A percentile compares a stretch with the other conserved stretches of the same genome.
Conservation (phyloP, 2,888 invertebrate genomes). For the Andrena bucephala region DNA sequence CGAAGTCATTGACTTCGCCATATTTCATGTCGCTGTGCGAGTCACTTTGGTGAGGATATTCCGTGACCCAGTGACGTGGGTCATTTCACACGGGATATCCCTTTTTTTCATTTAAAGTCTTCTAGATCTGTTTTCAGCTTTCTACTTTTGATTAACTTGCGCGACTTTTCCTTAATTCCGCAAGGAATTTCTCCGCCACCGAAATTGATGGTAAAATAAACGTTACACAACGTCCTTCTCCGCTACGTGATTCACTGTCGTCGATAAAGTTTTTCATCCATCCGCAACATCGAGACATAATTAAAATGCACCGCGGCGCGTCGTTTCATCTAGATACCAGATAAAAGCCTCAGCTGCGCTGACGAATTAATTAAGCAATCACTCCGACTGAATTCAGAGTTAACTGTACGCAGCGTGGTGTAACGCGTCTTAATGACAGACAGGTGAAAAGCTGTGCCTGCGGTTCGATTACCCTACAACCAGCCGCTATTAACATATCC, state of each 20-base stretch:
- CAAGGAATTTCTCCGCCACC: neutral
- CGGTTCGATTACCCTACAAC: constrained; percentile 34
- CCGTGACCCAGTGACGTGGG: neutral
- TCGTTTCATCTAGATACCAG: constrained; percentile 45
- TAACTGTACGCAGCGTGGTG: constrained; percentile 26
- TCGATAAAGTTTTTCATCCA: constrained; percentile 6
- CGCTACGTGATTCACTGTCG: neutral
- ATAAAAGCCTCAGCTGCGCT: constrained; percentile 33
- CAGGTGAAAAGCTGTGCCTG: constrained; percentile 38
- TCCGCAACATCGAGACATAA: constrained; percentile 20
- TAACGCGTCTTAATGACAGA: constrained; percentile 35
- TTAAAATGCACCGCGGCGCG: constrained; percentile 36
- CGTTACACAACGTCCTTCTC: neutral
- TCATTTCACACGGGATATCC: neutral
- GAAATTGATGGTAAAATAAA: neutral
- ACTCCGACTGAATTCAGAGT: constrained; percentile 42
- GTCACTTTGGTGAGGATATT: neutral
- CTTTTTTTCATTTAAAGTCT: neutral
- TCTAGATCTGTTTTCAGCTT: neutral
- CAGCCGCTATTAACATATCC: constrained; percentile 33
- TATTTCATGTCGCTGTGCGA: neutral
- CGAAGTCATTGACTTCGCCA: neutral
- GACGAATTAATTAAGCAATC: constrained; percentile 55
- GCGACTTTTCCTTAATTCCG: too few relatives aligned
- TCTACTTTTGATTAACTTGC: too few relatives aligned